A percentile compares a stretch with the other conserved stretches of the same genome.
Conservation (phyloP, 2,113 vertebrate species). For the Cricetomys ansorgei region DNA sequence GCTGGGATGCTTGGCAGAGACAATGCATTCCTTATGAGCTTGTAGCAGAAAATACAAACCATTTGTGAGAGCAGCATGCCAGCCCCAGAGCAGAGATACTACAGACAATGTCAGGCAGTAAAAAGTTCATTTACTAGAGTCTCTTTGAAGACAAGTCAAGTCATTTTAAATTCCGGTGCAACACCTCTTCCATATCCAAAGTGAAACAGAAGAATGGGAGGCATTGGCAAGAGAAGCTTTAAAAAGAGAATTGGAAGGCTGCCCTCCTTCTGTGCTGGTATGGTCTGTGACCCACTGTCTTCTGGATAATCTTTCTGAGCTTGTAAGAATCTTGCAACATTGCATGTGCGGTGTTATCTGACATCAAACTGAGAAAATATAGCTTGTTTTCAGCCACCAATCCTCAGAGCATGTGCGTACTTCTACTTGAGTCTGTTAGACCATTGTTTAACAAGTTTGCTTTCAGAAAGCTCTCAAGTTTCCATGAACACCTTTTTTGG, state of each 20-base stretch:
- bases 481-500: not conserved
- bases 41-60: conserved; percentile 19
- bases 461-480: not conserved
- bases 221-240: not conserved
- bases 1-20: not conserved
- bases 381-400: not conserved
- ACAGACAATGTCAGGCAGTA: not conserved
- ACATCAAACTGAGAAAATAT: not conserved
- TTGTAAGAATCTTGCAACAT: not conserved
- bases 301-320: not conserved
- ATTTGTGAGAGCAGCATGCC: not conserved
- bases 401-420: no score
- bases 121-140: conserved; percentile 37
- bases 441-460: not conserved
- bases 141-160: not conserved
- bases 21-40: conserved; percentile 11
- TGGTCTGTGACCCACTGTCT: not conserved
- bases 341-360: not conserved
- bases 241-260: not conserved
- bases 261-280: no score
- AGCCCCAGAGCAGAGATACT: conserved; percentile 24
- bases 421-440: not conserved
- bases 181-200: not conserved
- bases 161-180: conserved; percentile 51
- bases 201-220: not conserved